phyloP scores from a whole-genome alignment of 2,888 invertebrate species.

The Steinernema scapterisci region DNA sequence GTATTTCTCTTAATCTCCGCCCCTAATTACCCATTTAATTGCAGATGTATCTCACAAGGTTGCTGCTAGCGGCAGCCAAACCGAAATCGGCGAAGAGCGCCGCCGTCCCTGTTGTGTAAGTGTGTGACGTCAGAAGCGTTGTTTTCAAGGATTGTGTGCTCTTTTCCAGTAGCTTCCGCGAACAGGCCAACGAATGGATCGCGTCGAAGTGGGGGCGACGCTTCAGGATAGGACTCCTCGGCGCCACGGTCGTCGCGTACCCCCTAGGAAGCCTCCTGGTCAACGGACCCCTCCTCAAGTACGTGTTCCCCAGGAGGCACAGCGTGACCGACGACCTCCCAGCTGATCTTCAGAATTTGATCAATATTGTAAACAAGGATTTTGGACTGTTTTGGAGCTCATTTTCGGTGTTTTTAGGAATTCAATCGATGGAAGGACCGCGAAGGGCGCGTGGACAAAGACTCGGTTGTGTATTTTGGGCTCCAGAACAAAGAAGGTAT shows the following conservation, averaged over 20 bases:
- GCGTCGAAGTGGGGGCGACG: slow-evolving; percentile 50
- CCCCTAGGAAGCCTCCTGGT: slow-evolving; percentile 53
- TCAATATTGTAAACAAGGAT: slow-evolving; percentile 36
- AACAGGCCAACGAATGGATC: slow-evolving; percentile 39
- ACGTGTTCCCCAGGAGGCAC: slow-evolving; percentile 49
- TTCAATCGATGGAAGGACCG: slow-evolving; percentile 51
- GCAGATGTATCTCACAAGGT: slow-evolving; percentile 14
- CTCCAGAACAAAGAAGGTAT: slow-evolving; percentile 41
- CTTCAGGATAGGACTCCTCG: slow-evolving; percentile 55
- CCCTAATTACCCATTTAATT: neutral
- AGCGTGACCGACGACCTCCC: slow-evolving; percentile 37
- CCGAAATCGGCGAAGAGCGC: neutral
- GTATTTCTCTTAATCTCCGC: no score
- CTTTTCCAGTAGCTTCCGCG: slow-evolving; percentile 25
- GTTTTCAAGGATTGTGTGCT: neutral
- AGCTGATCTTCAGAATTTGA: slow-evolving; percentile 36
- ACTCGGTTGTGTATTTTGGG: slow-evolving; percentile 48
- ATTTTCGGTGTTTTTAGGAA: slow-evolving; percentile 42
- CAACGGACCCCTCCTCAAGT: slow-evolving; percentile 60
- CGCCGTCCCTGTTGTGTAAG: neutral
- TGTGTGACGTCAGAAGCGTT: neutral
- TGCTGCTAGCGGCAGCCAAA: slow-evolving; percentile 3
- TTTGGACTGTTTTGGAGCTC: neutral
- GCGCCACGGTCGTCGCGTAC: slow-evolving; percentile 55
- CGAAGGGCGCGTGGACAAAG: slow-evolving; percentile 50